These are phyloP conservation scores for Spatula versicolor DNA, from an alignment of 2,797 vertebrate species.

Conservation along the genomic window DNA sequence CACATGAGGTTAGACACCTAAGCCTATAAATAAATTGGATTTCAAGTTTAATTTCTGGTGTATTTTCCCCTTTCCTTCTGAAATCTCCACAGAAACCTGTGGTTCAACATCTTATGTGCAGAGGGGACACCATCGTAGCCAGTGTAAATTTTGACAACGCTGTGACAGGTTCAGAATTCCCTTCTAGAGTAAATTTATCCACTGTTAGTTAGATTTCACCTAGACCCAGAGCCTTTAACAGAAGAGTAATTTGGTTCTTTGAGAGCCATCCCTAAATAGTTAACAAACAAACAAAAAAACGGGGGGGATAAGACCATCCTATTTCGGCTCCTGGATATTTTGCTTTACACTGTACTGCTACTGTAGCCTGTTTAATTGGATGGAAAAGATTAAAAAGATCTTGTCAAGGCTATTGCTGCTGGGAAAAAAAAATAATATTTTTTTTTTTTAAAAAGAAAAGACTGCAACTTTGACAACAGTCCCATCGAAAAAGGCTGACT, in stretches of 20 bases:
- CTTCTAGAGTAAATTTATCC: background rate
- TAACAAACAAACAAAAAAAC: background rate
- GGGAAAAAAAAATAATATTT: background rate
- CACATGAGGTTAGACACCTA: background rate
- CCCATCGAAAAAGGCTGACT: background rate
- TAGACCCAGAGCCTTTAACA: background rate
- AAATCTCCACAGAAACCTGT: background rate
- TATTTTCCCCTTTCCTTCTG: background rate
- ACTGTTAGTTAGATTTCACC: background rate
- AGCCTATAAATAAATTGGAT: background rate
- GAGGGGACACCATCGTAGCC: background rate
- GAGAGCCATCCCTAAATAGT: background rate
- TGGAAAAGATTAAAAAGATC: conserved; percentile 33
- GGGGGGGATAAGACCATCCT: background rate
- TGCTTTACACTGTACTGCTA: background rate
- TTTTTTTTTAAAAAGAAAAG: background rate
- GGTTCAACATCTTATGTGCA: background rate
- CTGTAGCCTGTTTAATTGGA: conserved; percentile 6
- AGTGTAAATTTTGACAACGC: background rate
- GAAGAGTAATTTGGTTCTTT: background rate
- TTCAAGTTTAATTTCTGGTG: background rate
- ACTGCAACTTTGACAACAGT: background rate
- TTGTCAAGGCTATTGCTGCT: background rate
- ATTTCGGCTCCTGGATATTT: background rate
- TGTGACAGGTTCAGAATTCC: background rate